These are phyloP conservation scores for Scortum barcoo DNA, from an alignment of 2,113 vertebrate genomes.

Conservation along the genomic window DNA sequence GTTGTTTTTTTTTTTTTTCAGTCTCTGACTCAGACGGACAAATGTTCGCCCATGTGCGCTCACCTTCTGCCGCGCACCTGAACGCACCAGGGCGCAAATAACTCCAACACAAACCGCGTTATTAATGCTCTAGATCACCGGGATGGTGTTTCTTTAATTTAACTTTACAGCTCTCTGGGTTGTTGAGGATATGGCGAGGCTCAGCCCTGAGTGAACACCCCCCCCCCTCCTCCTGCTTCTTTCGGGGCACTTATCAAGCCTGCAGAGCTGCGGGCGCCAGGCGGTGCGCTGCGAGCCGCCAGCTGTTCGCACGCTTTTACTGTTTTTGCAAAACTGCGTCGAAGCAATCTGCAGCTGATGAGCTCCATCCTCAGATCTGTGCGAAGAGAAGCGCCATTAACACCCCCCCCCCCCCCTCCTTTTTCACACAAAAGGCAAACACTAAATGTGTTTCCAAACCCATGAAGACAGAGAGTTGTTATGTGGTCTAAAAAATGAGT, in stretches of 20 bases:
- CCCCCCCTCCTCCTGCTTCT: too few relatives aligned
- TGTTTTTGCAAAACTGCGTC: constrained; percentile 21
- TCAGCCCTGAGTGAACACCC: constrained; percentile 49
- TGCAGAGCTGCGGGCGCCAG: constrained; percentile 51
- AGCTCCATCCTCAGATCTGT: constrained; percentile 11
- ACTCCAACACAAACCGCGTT: constrained; percentile 28
- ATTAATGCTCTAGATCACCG: constrained; percentile 55
- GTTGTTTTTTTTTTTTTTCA: constrained; percentile 28
- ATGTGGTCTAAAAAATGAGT: not conserved
- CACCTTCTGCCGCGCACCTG: constrained; percentile 50
- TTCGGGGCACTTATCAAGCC: constrained; percentile 64
- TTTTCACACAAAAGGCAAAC: not conserved
- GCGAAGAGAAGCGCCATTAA: not conserved
- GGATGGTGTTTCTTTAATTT: constrained; percentile 42
- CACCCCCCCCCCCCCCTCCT: too few relatives aligned
- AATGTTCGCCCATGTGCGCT: constrained; percentile 62
- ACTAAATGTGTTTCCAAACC: too few relatives aligned
- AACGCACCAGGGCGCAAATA: constrained; percentile 37
- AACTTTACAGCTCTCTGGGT: constrained; percentile 47
- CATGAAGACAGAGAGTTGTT: not conserved
- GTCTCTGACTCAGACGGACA: constrained; percentile 46
- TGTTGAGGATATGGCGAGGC: constrained; percentile 33
- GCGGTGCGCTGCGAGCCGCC: constrained; percentile 48
- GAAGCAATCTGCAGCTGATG: constrained; percentile 22
- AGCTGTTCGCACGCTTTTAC: constrained; percentile 50